phyloP scores from a whole-genome alignment of 2,888 invertebrate genomes.

The Conistra vaccinii region DNA sequence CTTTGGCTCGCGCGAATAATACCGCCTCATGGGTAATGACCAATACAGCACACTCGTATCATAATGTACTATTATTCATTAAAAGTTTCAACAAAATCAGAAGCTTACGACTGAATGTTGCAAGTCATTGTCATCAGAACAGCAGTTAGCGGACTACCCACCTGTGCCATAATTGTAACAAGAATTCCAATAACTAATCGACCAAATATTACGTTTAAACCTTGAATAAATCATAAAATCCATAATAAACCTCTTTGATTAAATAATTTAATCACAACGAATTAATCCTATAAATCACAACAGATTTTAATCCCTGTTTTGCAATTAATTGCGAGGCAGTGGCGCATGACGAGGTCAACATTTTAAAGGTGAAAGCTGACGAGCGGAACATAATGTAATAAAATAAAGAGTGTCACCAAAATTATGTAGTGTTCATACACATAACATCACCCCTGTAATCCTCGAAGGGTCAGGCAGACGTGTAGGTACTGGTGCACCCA shows the following conservation, averaged over 20 bases:
- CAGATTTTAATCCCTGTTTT: constrained; percentile 24
- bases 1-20: no score
- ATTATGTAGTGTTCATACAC: neutral
- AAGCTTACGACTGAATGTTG: neutral
- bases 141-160: no score
- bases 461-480: no score
- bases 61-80: no score
- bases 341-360: neutral
- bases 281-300: constrained; percentile 22
- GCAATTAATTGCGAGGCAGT: constrained; percentile 21
- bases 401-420: neutral
- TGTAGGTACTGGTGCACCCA: no score
- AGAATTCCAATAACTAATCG: constrained; percentile 26
- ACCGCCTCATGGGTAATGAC: no score
- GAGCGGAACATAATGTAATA: neutral
- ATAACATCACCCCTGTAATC: no score
- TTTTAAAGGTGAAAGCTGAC: neutral
- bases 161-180: neutral
- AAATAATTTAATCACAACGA: constrained; percentile 21
- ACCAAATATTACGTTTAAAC: constrained; percentile 2
- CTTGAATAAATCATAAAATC: constrained; percentile 10
- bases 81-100: neutral
- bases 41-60: no score
- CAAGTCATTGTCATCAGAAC: neutral
- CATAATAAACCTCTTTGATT: constrained; percentile 10